Percentiles rank a stretch among this genome's conserved stretches.
Evolutionary conservation across 2,888 invertebrate species (phyloP).

Genomic region (Acleris holmiana): DNA sequence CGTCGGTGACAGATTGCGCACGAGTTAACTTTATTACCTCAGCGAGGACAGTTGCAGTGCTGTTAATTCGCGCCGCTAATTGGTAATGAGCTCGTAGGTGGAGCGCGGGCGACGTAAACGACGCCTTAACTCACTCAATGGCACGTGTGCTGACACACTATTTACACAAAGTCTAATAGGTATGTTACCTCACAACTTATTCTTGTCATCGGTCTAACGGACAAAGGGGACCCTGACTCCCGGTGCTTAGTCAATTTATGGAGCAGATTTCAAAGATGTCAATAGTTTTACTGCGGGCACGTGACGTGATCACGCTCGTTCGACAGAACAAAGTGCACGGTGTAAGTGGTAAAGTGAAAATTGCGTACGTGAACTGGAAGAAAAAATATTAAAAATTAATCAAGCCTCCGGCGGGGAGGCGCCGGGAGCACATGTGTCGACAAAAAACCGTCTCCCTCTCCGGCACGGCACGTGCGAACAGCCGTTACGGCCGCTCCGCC

Average conservation of each 20-base stretch:
- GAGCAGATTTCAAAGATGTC: slow-evolving; percentile 47
- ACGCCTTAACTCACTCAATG: slow-evolving; percentile 61
- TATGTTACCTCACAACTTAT: not conserved
- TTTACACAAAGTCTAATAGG: slow-evolving; percentile 6
- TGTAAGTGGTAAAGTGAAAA: slow-evolving; percentile 79
- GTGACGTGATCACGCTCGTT: slow-evolving; percentile 51
- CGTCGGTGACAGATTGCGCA: slow-evolving; percentile 43
- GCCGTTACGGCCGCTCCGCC: slow-evolving; percentile 72
- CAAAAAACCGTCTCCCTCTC: slow-evolving; percentile 78
- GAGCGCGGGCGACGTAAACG: slow-evolving; percentile 80
- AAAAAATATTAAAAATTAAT: slow-evolving; percentile 85
- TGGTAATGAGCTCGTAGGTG: slow-evolving; percentile 80
- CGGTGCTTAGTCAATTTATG: slow-evolving; percentile 12
- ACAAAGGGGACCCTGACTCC: not conserved
- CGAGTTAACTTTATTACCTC: slow-evolving; percentile 69
- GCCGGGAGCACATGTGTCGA: slow-evolving; percentile 80
- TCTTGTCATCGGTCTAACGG: no score
- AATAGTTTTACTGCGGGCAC: slow-evolving; percentile 57
- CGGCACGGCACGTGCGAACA: slow-evolving; percentile 76
- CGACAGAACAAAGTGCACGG: slow-evolving; percentile 53
- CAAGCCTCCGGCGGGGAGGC: slow-evolving; percentile 61
- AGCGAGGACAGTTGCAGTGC: slow-evolving; percentile 75
- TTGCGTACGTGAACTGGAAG: slow-evolving; percentile 84
- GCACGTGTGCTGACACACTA: slow-evolving; percentile 56
- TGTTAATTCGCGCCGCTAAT: slow-evolving; percentile 70